Base-by-base conservation (phyloP, 2,113 vertebrate species). In the Ptilorrhoa leucosticta region DNA sequence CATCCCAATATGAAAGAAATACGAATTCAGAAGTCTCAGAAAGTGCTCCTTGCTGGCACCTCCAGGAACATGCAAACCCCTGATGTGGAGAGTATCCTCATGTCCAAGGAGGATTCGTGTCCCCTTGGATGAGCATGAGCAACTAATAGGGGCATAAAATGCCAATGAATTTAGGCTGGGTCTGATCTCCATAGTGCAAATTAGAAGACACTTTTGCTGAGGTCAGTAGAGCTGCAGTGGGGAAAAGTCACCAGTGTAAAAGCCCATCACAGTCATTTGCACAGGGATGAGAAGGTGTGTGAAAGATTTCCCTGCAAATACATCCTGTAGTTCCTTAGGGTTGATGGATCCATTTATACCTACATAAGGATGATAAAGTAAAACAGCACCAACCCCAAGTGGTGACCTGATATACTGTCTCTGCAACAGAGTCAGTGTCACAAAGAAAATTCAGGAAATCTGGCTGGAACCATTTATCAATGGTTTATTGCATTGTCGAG, bases 41-140 rank as follows among this genome's bases (percentile, higher is more conserved):
- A 90, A 53, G 33, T 39, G 35, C 45, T 0, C 0, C 58, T 87
- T 3, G 0, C 47, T 72, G 45, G 21, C 10, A 69, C 7, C 48
- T 63, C 30, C 35, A 48, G 60, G 31, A 31, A 15, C 58, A 76
- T 1, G 1, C 42, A 86, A 45, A 11, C 16, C 26, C 40, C 65
- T 5, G 0, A 27, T 28, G 18, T 66, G 21, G 28, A n/a, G 13
- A 65, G 11, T 8, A 4, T 28, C 33, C 40, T 90, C 1, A 0
- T 27, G 9, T 31, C 31, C 37, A n/a, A n/a, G 30, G 16, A 47
- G 27, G 9, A 54, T 53, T 71, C 28, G 2, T 71, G 54, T 87
- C 39, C 30, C 24, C 12, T 37, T 31, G 30, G 30, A 30, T 54
- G 44, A 80, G 23, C 21, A 35, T 21, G 27, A 78, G 50, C 42